Base-by-base conservation (phyloP, 2,888 invertebrate genomes). In the Lagria hirta region DNA sequence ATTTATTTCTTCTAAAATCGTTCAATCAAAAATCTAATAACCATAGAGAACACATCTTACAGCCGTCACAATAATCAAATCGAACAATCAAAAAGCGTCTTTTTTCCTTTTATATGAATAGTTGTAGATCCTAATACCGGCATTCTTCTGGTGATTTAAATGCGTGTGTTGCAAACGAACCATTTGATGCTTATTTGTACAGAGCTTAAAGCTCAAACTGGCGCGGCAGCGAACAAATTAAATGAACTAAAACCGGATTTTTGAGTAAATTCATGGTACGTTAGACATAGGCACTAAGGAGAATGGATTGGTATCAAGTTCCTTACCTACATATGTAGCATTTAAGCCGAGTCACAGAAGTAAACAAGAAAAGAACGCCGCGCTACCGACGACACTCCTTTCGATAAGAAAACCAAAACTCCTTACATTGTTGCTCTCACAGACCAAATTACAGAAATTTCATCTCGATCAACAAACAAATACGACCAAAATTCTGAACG, bases 251-350 rank as follows among this genome's bases (percentile, higher is more conserved):
- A 55, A 55, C 55, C 55, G 52, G 55, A 55, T 53, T 55, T 53
- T 55, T 53, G 45, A 53, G 48, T 49, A 49, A 55, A 53, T 55
- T 53, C 55, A 55, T 51, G 55, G 37, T 53, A 49, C 52, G 52
- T 54, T 54, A 52, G 46, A 50, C 46, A 24, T 30, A 45, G 42
- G 42, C 37, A 37, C 34, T 49, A 48, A 53, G 49, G 46, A 50
- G 48, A 55, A 51, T 43, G 48, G 49, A 55, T 55, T 47, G 51
- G 49, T 55, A 55, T 55, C 53, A 55, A 43, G 45, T 55, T 55
- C 51, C 55, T 43, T 46, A 46, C 43, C 43, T 44, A 53, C 48
- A 51, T 51, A 46, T 51, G 51, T 55, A 55, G 41, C 51, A 43
- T 53, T 55, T 53, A 55, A 51, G 43, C 34, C 20, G 29, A 7